Conservation (phyloP, 1,140 invertebrate genomes). For the Zaprionus ornatus region DNA sequence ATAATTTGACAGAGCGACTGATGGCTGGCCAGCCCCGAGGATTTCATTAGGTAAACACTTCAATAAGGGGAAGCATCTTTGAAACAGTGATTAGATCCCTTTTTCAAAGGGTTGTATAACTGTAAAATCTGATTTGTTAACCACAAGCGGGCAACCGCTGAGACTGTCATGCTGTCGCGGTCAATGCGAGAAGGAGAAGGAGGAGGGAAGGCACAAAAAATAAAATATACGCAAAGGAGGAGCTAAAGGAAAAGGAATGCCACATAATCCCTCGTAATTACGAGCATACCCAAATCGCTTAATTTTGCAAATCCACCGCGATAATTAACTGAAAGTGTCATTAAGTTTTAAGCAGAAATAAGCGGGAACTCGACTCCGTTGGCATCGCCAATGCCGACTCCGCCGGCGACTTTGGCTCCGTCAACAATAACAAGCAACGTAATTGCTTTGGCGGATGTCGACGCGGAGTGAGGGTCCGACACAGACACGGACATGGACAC, state of each 20-base stretch:
- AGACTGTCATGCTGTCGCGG: background rate
- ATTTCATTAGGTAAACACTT: background rate
- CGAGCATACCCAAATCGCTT: constrained; percentile 71
- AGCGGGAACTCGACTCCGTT: constrained; percentile 59
- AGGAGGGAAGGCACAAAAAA: background rate
- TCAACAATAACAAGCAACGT: constrained; percentile 78
- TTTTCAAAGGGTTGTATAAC: constrained; percentile 8
- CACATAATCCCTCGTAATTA: constrained; percentile 75
- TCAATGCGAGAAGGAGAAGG: background rate
- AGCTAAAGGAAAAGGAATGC: constrained; percentile 16
- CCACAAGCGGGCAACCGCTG: constrained; percentile 37
- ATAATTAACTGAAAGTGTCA: constrained; percentile 82
- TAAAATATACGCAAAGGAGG: background rate
- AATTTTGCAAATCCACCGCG: constrained; percentile 82
- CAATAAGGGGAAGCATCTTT: background rate
- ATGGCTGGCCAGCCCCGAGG: background rate
- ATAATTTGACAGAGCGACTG: background rate
- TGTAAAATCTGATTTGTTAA: constrained; percentile 45
- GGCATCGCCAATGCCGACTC: constrained; percentile 38
- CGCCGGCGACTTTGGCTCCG: constrained; percentile 42
- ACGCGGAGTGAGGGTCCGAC: constrained; percentile 11
- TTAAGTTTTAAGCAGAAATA: constrained; percentile 80
- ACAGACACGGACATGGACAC: constrained; percentile 22
- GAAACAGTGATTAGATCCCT: constrained; percentile 1
- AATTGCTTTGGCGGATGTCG: constrained; percentile 58